Evolutionary conservation across 2,113 vertebrate species (phyloP), one percentile per base, ranked within the genome.

Genomic region (Numenius arquata): DNA sequence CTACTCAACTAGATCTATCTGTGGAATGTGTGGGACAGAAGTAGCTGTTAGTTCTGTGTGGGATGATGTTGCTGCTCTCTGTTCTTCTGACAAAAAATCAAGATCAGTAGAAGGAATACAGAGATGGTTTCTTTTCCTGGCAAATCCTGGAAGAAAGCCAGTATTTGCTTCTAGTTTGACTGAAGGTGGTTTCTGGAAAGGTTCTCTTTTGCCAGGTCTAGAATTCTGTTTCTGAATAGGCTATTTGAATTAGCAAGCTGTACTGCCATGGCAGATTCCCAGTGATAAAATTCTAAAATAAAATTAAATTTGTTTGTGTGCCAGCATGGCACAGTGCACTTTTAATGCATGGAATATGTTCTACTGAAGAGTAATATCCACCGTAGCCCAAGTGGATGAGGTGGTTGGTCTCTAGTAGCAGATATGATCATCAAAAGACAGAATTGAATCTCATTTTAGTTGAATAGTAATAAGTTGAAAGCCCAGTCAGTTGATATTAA

Each of bases 1-100:
- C 77, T 96, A 7, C 59, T 72, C 58, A 18, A 8, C 11, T 29
- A 55, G 58, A 55, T 95, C 36, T 81, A 5, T 88, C 74, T 83
- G 56, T 45, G 55, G 45, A 85, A 71, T 30, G 59, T 85, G 93
- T 92, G 78, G 89, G 89, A 94, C 92, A 96, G 81, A 62, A 92
- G 67, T 84, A 67, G 40, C 86, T 96, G 89, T 50, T 92, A 73
- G 58, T 21, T 82, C 59, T 95, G 77, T 67, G 96, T 91, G 78
- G 90, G 89, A 89, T 58, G 76, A 72, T 89, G 88, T 56, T 92
- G 58, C 38, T 96, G 76, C 48, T 94, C 85, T 85, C 66, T 88
- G 17, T 90, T 91, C 80, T 92, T 48, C 53, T 85, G 67, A 79
- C 13, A 53, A 63, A 65, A 65, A 85, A 48, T 85, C 34, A 53